Evolutionary conservation across 2,888 invertebrate genomes (phyloP).

Genomic region (Nomada ruficornis): DNA sequence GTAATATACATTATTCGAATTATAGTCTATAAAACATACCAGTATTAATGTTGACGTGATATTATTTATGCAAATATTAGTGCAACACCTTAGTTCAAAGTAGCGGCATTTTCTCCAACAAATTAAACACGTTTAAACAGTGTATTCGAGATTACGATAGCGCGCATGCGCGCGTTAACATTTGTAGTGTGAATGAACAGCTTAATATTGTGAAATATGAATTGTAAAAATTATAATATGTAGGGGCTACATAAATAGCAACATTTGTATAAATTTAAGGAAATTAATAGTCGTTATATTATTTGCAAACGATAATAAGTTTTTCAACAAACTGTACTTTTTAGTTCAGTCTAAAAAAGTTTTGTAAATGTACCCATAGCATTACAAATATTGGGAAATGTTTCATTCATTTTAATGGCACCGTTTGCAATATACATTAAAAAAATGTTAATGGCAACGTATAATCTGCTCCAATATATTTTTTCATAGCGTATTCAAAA

Average conservation of each 20-base stretch:
- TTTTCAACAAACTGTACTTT: not conserved
- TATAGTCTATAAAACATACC: not conserved
- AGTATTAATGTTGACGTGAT: not conserved
- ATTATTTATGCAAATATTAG: not conserved
- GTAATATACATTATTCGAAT: conserved; percentile 15
- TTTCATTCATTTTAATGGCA: not conserved
- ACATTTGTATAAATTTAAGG: not conserved
- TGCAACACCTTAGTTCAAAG: not conserved
- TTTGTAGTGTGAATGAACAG: not conserved
- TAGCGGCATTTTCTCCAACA: conserved; percentile 10
- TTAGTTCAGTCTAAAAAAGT: not conserved
- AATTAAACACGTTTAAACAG: conserved; percentile 13
- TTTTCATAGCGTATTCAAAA: not conserved
- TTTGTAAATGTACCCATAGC: not conserved
- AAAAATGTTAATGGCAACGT: not conserved
- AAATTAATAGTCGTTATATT: not conserved
- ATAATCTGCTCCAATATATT: not conserved
- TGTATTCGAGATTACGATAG: not conserved
- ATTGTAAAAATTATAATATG: not conserved
- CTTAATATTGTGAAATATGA: not conserved
- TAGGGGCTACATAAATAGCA: not conserved
- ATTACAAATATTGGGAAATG: not conserved
- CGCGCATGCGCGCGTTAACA: conserved; percentile 10
- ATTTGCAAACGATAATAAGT: not conserved
- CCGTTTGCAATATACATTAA: not conserved